Evolutionary conservation across 2,113 vertebrate species (phyloP), one percentile per base, ranked within the genome.

Genomic region (Ochotona curzoniae): DNA sequence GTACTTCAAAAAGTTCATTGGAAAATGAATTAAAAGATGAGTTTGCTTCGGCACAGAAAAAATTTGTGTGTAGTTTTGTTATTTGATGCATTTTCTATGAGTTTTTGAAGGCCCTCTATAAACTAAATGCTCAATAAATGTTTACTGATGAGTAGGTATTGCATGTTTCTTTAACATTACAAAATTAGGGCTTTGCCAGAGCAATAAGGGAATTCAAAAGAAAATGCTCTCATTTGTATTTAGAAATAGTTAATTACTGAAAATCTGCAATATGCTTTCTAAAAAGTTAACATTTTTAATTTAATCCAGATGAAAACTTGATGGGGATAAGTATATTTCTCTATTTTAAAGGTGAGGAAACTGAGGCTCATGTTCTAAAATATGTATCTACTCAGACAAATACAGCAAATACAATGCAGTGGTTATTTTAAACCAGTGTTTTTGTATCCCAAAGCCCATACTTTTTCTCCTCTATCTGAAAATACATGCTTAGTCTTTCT

Each of bases 321-420:
- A 25, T 83, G 49, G 73, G 17, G 26, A 4, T 69, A 88, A 54
- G 63, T 76, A 70, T 87, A 26, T 90, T 91, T 79, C 78, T n/a
- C 89, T n/a, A 69, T 95, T 93, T 88, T 94, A 93, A 95, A 97
- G 94, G 64, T 95, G 94, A 96, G 69, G 85, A 92, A 97, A 94
- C 93, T 85, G 82, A 96, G 86, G 79, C 91, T 94, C 83, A 88
- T 87, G 35, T n/a, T 93, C 49, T 87, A 83, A 91, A 82, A 87
- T 96, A 78, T 14, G 88, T 87, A 94, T 75, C 26, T 64, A 47
- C 26, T 81, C 17, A 66, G 23, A 44, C 4, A 44, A 44, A 12
- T 7, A 32, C 12, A 96, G 73, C 44, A 93, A 66, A 87, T 90
- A 25, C 28, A 32, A 93, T n/a, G 86, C 47, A 92, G 8, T 57